These are phyloP conservation scores for Perodicticus potto DNA, from an alignment of 2,797 vertebrate species.

Conservation along the genomic window DNA sequence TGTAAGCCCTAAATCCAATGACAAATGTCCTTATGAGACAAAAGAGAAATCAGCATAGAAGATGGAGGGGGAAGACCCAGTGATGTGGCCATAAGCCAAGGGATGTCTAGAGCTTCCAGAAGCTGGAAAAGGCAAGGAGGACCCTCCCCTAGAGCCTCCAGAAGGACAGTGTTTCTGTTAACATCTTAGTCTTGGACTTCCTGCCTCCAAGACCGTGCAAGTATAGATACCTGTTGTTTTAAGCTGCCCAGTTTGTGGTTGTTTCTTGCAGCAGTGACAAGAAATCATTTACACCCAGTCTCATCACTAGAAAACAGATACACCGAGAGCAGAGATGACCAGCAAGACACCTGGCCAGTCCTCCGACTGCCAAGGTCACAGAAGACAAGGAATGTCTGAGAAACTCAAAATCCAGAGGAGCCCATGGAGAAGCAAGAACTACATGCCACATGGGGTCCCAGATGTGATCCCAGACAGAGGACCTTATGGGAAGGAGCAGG, in stretches of 20 bases:
- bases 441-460: neutral
- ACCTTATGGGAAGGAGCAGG: fast-evolving
- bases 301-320: neutral
- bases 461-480: neutral
- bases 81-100: neutral
- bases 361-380: neutral
- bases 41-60: neutral
- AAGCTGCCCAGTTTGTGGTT: neutral
- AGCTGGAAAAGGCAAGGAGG: neutral
- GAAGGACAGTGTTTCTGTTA: fast-evolving
- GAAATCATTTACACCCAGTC: neutral
- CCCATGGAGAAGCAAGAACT: fast-evolving
- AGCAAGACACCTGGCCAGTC: fast-evolving
- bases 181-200: neutral
- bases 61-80: neutral
- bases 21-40: neutral
- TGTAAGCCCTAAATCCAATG: neutral
- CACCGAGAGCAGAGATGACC: fast-evolving
- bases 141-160: neutral
- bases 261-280: neutral
- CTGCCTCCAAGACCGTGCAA: neutral
- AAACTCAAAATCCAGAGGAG: neutral
- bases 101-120: neutral
- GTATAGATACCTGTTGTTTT: neutral
- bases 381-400: too few relatives aligned